phyloP scores from a whole-genome alignment of 2,888 invertebrate species.

The Halictus quadricinctus region DNA sequence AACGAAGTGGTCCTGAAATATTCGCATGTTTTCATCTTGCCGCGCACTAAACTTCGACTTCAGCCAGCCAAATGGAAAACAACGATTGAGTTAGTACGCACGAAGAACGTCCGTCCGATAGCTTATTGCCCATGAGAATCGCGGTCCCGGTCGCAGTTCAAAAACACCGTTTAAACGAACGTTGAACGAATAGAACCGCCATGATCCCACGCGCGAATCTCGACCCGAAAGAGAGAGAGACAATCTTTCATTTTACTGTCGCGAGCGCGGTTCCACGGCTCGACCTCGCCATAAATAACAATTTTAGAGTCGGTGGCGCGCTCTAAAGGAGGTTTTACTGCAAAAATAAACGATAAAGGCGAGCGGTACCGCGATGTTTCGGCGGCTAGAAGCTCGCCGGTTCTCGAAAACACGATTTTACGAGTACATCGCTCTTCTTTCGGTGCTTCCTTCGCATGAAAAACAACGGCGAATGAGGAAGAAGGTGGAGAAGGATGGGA shows the following conservation, averaged over 20 bases:
- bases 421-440: conserved; percentile 34
- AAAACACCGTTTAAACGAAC: conserved; percentile 4
- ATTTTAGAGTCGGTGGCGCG: conserved; percentile 21
- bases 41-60: background rate
- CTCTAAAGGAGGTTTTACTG: conserved; percentile 32
- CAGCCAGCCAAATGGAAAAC: background rate
- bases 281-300: conserved; percentile 33
- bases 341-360: conserved; percentile 17
- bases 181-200: background rate
- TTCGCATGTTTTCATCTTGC: too few relatives aligned
- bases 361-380: conserved; percentile 18
- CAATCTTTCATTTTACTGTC: conserved; percentile 17
- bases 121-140: background rate
- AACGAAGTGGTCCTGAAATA: too few relatives aligned
- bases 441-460: conserved; percentile 26
- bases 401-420: conserved; percentile 43
- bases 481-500: conserved; percentile 10
- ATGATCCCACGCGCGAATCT: background rate
- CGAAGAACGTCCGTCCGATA: background rate
- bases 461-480: conserved; percentile 1
- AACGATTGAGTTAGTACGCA: background rate
- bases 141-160: background rate
- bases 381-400: conserved; percentile 21
- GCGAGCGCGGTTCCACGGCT: background rate
- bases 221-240: background rate